phyloP scores from a whole-genome alignment of 2,888 invertebrate species.

The Agrotis clavis region DNA sequence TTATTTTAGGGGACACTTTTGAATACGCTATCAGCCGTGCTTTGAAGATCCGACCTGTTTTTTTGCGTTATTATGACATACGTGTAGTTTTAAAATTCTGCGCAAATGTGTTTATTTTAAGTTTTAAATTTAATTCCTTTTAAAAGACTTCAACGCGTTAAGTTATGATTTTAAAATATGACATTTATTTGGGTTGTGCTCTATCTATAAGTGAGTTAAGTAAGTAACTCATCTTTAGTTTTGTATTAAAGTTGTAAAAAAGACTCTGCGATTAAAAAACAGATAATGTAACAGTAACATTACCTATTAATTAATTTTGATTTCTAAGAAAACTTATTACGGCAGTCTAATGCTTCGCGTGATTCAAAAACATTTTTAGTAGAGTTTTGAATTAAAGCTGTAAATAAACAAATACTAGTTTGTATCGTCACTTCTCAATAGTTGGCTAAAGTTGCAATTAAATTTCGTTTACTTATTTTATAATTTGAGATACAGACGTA shows the following conservation, averaged over 20 bases:
- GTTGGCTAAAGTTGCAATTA: too few species aligned
- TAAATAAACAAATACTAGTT: too few species aligned
- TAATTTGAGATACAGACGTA: too few species aligned
- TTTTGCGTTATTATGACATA: neutral
- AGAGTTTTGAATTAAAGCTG: neutral
- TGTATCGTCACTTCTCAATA: too few species aligned
- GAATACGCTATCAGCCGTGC: conserved; percentile 1
- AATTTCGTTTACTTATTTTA: too few species aligned
- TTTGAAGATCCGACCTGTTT: neutral
- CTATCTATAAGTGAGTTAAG: neutral
- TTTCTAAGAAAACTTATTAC: too few species aligned
- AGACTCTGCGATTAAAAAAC: neutral
- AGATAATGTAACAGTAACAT: too few species aligned
- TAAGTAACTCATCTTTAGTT: neutral
- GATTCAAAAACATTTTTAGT: neutral
- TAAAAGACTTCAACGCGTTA: conserved; percentile 89
- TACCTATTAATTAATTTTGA: too few species aligned
- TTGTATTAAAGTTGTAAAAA: neutral
- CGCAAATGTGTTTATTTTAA: conserved; percentile 29
- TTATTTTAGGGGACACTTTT: conserved; percentile 14
- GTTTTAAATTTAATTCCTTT: conserved; percentile 69
- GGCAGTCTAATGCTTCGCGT: neutral
- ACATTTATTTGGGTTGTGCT: neutral
- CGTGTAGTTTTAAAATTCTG: conserved; percentile 1
- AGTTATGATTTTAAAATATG: conserved; percentile 4